Conservation (phyloP, 2,888 invertebrate species). For the Petrolisthes manimaculis region DNA sequence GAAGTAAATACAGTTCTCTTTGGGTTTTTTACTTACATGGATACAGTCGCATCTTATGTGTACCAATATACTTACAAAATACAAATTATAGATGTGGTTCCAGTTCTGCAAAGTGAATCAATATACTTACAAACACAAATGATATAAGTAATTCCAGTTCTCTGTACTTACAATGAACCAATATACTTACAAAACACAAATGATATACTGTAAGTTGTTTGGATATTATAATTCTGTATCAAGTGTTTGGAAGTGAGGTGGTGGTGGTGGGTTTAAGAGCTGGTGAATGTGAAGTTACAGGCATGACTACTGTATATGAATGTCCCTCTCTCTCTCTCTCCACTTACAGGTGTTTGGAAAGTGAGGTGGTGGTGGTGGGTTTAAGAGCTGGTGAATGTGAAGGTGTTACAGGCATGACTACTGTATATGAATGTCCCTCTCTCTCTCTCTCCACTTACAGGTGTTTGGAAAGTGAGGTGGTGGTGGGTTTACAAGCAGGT, state of each 20-base stretch:
- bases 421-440: background rate
- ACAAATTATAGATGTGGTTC: no score
- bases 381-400: slow-evolving; percentile 49
- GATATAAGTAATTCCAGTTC: no score
- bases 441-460: slow-evolving; percentile 26
- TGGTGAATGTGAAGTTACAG: slow-evolving; percentile 24
- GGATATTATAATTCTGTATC: no score
- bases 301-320: background rate
- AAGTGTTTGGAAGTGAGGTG: slow-evolving; percentile 61
- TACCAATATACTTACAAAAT: no score
- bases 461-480: slow-evolving; percentile 63
- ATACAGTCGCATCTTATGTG: no score
- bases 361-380: slow-evolving; percentile 60
- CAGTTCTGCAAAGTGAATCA: no score
- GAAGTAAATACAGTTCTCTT: no score
- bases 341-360: slow-evolving; percentile 57
- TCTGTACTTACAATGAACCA: no score
- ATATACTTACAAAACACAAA: no score
- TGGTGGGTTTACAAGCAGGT: slow-evolving; percentile 49
- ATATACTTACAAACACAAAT: no score
- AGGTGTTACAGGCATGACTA: background rate
- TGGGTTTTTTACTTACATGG: no score
- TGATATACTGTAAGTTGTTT: no score
- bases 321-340: background rate
- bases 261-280: slow-evolving; percentile 54